Evolutionary conservation across 1,140 invertebrate genomes (phyloP), one percentile per base, ranked within the genome.

Genomic region (Megalonaias nervosa): DNA sequence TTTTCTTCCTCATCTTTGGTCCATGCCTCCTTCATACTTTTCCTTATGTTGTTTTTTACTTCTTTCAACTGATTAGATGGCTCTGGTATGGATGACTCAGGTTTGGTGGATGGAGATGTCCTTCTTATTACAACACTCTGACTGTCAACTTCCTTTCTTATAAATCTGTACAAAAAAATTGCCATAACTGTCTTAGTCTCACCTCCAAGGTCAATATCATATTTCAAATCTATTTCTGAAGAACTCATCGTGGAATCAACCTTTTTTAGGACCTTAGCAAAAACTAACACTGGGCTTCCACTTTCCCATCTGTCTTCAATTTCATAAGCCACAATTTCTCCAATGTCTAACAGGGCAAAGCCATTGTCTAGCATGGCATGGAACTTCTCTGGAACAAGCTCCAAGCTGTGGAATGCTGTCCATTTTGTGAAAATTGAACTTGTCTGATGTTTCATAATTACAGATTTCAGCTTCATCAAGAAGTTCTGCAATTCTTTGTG

Each of bases 111-210:
- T 26, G 4, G 48, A n/a, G 48, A 59, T 62, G 6, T 26, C 67
- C 16, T 17, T 38, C 13, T 65, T 68, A 48, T 48, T 48, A 48
- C 38, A 48, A 48, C 4, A 48, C 38, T 48, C 38, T 48, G 4
- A 48, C 38, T 48, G 38, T 48, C 38, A 9, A 48, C 38, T 57
- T 14, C 58, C 64, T 76, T 78, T 38, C 83, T 55, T 65, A 82
- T 71, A 66, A 87, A 82, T 76, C 82, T 82, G 73, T 85, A 86
- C 6, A 88, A 75, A 26, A 83, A 66, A 56, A 66, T 82, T 16
- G 76, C 81, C 12, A 48, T 56, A 14, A 86, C 84, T n/a, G 79
- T 76, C 5, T 59, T 31, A n/a, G 66, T 68, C 26, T 62, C 48
- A n/a, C 80, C 71, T 11, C 85, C 85, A 60, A 81, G 69, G 71